Evolutionary conservation across 1,140 invertebrate species (phyloP).

Genomic region (Heliothis virescens): DNA sequence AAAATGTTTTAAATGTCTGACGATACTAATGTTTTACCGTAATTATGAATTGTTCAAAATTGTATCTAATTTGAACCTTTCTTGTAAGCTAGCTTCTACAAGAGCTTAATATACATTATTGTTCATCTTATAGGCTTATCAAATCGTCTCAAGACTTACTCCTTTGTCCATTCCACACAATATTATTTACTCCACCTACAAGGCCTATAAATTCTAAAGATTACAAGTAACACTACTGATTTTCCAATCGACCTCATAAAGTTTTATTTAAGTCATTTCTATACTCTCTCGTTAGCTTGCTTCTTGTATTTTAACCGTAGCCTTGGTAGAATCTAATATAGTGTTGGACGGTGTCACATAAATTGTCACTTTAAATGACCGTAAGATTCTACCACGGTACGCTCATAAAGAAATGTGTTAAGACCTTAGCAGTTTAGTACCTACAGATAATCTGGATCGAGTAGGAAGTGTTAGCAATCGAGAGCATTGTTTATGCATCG

Average conservation of each 20-base stretch:
- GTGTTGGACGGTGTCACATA: conserved; percentile 62
- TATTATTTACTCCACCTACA: conserved; percentile 2
- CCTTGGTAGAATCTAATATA: conserved; percentile 57
- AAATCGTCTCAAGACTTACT: background rate
- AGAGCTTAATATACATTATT: no score
- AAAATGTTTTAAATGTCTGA: no score
- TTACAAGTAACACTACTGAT: conserved; percentile 34
- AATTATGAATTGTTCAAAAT: no score
- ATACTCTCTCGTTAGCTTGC: conserved; percentile 49
- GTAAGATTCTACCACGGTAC: conserved; percentile 35
- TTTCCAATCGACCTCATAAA: conserved; percentile 37
- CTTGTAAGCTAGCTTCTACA: no score
- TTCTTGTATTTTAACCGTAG: conserved; percentile 54
- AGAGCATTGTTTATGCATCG: conserved; percentile 29
- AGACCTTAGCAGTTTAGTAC: conserved; percentile 35
- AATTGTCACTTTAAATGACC: conserved; percentile 63
- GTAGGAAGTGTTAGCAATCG: conserved; percentile 51
- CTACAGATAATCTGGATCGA: conserved; percentile 44
- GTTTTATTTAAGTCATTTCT: conserved; percentile 52
- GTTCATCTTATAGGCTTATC: no score
- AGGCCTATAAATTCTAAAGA: conserved; percentile 3
- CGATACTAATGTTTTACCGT: no score
- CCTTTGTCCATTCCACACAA: background rate
- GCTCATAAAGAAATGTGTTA: conserved; percentile 49
- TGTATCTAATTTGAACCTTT: no score